Percentiles rank a stretch among this genome's conserved stretches.
phyloP scores from a whole-genome alignment of 2,888 invertebrate genomes.

The Abrostola triplasia region DNA sequence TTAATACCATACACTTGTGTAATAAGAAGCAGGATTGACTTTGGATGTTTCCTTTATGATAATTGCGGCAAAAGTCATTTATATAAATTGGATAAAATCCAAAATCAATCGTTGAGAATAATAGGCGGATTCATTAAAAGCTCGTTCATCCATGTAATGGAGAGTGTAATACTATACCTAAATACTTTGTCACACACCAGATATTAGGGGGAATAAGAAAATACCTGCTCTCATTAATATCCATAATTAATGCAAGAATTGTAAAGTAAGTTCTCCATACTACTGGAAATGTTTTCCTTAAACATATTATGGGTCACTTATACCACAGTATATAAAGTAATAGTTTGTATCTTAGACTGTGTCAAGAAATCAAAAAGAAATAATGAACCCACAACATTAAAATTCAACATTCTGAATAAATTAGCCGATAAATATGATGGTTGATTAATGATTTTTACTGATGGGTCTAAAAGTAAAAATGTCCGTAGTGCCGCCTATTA shows the following conservation, averaged over 20 bases:
- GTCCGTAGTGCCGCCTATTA: too few species aligned
- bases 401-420: too few species aligned
- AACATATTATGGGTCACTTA: not conserved
- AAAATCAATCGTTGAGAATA: conserved; percentile 5
- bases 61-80: not conserved
- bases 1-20: not conserved
- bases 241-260: not conserved
- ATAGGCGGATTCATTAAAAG: conserved; percentile 10
- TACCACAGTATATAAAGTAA: too few species aligned
- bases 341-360: too few species aligned
- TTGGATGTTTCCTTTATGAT: not conserved
- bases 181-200: not conserved
- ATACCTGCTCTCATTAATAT: not conserved
- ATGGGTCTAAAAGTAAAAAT: too few species aligned
- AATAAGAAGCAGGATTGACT: conserved; percentile 4
- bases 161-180: not conserved
- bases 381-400: too few species aligned
- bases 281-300: not conserved
- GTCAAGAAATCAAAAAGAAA: too few species aligned
- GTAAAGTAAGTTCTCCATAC: not conserved
- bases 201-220: conserved; percentile 6
- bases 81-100: conserved; percentile 6
- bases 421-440: too few species aligned
- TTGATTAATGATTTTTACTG: too few species aligned
- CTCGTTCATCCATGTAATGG: conserved; percentile 1